A percentile compares a stretch with the other conserved stretches of the same genome.
phyloP scores from a whole-genome alignment of 2,113 vertebrate species.

The Sturnira hondurensis region DNA sequence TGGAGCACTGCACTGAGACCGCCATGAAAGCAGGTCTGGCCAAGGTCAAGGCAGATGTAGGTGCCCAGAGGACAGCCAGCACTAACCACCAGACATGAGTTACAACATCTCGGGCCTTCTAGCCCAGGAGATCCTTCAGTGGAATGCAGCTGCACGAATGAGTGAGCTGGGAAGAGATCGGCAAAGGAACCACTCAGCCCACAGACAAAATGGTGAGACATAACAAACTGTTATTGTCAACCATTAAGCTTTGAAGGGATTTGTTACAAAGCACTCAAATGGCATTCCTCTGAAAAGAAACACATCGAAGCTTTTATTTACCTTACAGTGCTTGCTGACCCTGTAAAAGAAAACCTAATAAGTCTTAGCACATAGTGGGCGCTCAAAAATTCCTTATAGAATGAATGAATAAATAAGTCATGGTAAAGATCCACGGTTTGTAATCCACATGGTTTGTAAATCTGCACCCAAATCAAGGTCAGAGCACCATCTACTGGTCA shows the following conservation, averaged over 20 bases:
- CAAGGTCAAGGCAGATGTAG: fast-evolving
- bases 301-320: background rate
- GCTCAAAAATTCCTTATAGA: background rate
- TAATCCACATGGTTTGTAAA: background rate
- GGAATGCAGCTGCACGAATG: background rate
- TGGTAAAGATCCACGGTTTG: background rate
- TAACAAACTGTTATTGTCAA: background rate
- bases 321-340: background rate
- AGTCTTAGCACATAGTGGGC: background rate
- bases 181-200: background rate
- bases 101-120: background rate
- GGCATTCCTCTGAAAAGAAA: background rate
- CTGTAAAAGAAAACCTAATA: background rate
- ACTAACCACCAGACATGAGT: background rate
- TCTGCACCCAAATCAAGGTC: background rate
- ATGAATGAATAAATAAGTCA: background rate
- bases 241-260: background rate
- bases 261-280: background rate
- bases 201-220: background rate
- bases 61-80: fast-evolving
- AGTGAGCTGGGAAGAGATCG: background rate
- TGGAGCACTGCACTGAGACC: background rate
- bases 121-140: background rate
- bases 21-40: background rate
- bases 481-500: conserved; percentile 50